phyloP scores from a whole-genome alignment of 2,888 invertebrate genomes.

The Frankliniella intonsa region DNA sequence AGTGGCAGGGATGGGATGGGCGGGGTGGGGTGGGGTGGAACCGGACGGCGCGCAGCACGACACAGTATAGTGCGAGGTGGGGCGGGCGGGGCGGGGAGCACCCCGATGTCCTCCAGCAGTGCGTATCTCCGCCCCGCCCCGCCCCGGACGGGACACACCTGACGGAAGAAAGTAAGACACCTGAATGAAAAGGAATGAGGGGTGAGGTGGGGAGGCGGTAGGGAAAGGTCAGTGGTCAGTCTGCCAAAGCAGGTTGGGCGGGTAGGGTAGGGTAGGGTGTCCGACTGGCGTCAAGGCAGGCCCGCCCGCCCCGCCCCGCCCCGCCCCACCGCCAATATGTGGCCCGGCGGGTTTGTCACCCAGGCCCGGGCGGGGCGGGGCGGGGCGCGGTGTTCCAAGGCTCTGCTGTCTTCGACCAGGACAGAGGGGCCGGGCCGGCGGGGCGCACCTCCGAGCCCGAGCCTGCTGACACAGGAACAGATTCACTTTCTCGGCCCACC shows the following conservation, averaged over 20 bases:
- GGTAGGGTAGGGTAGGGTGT: not conserved
- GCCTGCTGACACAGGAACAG: not conserved
- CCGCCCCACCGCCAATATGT: not conserved
- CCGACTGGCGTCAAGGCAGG: not conserved
- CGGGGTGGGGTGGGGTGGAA: no score
- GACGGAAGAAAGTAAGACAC: no score
- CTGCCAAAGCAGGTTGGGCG: not conserved
- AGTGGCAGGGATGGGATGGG: no score
- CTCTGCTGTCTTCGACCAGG: no score
- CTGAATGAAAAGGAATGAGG: not conserved
- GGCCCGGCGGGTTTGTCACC: not conserved
- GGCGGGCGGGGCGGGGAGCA: no score
- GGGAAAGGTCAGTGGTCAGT: not conserved
- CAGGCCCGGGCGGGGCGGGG: not conserved
- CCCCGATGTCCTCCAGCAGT: no score
- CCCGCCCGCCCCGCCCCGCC: not conserved
- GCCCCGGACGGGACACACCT: no score
- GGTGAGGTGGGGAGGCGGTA: not conserved
- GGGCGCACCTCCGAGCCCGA: not conserved
- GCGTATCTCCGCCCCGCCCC: no score
- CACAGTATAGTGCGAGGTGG: no score
- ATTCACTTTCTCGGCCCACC: conserved; percentile 5
- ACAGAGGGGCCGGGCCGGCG: not conserved
- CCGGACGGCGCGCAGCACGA: no score
- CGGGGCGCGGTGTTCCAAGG: no score